Base-by-base conservation (phyloP, 2,888 invertebrate species). In the Coecobrya sp. region DNA sequence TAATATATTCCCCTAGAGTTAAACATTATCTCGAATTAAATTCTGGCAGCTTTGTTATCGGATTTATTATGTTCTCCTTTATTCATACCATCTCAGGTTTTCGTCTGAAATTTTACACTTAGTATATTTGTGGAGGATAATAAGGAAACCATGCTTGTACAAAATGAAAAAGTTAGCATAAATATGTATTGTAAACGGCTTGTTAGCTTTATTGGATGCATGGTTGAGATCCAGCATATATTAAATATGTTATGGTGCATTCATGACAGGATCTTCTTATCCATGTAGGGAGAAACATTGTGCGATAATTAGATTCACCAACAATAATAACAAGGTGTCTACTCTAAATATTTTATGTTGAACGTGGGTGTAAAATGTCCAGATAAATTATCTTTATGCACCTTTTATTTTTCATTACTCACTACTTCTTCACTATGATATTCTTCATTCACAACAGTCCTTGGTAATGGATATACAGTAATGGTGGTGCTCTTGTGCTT, bases 311-410 rank as follows among this genome's bases (percentile, higher is more conserved):
- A 73, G 42, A 36, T 73, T 11, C 42, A 42, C 19, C 36, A 73
- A 42, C 42, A 27, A 19, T 1, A 68, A 13, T 1, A 68, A 13
- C 36, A 30, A 13, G 16, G 68, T 68, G 68, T 27, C 13, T 1
- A 3, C n/a, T 68, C 30, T 68, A 22, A 62, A 62, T 19, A 62
- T 62, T 19, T n/a, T 11, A 22, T 62, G 22, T 22, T 62, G 62
- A 7, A 68, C 36, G 68, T 68, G 25, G 68, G 68, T 73, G 70
- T 73, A 73, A 73, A 73, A 73, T 73, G 36, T 30, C 68, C 27
- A 7, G 36, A 68, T 68, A 68, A 68, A 68, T 68, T 68, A 30
- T 30, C 68, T 30, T 68, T 16, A 2, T 10, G 25, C 30, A 2
- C 7, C 11, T 68, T 68, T 68, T 19, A 55, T 16, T 55, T 55